A percentile compares a stretch with the other conserved stretches of the same genome.
phyloP scores from a whole-genome alignment of 2,797 vertebrate genomes.

The Pitangus sulphuratus region DNA sequence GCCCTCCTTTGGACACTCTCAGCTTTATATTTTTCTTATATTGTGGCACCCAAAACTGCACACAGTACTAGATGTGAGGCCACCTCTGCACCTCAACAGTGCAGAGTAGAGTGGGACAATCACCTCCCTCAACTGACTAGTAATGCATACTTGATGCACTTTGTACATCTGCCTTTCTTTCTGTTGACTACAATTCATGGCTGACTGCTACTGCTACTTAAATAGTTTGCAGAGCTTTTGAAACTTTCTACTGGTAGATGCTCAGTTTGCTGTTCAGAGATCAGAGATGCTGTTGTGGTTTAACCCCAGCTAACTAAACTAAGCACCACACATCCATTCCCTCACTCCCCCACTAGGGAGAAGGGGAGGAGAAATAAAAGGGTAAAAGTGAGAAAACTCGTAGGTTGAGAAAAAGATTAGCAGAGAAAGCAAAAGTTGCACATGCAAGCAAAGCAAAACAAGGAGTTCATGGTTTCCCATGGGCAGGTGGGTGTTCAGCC shows the following conservation, averaged over 20 bases:
- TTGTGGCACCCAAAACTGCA: not conserved
- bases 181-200: not conserved
- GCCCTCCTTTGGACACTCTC: not conserved
- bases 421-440: not conserved
- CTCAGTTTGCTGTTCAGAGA: not conserved
- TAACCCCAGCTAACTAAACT: not conserved
- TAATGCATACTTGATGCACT: not conserved
- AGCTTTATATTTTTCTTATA: not conserved
- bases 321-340: not conserved
- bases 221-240: not conserved
- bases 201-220: not conserved
- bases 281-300: not conserved
- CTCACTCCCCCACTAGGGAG: not conserved
- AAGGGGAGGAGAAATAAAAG: not conserved
- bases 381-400: not conserved
- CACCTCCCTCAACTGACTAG: not conserved
- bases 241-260: not conserved
- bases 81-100: too few species aligned
- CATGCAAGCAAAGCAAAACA: not conserved
- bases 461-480: not conserved
- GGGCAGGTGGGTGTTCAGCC: not conserved
- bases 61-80: not conserved
- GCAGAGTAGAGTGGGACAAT: not conserved
- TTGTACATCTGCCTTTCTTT: not conserved
- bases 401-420: not conserved